These are phyloP conservation scores for Mesembrinibis cayennensis DNA, from an alignment of 2,113 vertebrate species.

Conservation along the genomic window DNA sequence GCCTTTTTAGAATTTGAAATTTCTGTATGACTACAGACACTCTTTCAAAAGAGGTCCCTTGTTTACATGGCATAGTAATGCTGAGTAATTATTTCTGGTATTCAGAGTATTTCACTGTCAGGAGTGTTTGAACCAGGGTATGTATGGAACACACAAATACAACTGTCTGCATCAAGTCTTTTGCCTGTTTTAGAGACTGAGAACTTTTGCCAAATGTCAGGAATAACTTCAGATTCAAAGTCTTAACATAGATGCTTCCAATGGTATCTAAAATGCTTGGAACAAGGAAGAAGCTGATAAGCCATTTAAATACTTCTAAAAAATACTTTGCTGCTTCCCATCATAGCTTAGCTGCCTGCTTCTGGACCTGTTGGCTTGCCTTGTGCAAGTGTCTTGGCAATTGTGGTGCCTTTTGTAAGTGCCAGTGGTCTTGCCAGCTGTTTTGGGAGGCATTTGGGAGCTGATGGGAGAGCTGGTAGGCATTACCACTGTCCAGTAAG, in stretches of 20 bases:
- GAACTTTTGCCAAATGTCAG: not conserved
- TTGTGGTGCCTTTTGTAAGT: not conserved
- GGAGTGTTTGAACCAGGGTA: not conserved
- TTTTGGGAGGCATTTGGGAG: not conserved
- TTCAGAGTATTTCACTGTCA: not conserved
- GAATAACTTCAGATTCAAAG: not conserved
- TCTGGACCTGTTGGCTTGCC: not conserved
- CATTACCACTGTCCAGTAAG: not conserved
- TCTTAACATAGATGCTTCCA: not conserved
- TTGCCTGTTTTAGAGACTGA: not conserved
- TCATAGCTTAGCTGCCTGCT: not conserved
- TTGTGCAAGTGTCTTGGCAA: fast-evolving
- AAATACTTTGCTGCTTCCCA: not conserved
- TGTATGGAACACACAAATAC: fast-evolving
- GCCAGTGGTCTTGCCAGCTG: not conserved
- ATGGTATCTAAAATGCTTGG: not conserved
- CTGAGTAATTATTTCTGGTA: not conserved
- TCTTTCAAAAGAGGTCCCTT: not conserved
- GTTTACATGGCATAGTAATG: not conserved
- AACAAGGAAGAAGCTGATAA: not conserved
- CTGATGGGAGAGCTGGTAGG: not conserved
- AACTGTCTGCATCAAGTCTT: fast-evolving
- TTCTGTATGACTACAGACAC: fast-evolving
- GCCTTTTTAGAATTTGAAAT: not conserved
- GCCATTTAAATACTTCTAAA: not conserved